Conservation (phyloP, 2,797 vertebrate genomes). For the Todus mexicanus region DNA sequence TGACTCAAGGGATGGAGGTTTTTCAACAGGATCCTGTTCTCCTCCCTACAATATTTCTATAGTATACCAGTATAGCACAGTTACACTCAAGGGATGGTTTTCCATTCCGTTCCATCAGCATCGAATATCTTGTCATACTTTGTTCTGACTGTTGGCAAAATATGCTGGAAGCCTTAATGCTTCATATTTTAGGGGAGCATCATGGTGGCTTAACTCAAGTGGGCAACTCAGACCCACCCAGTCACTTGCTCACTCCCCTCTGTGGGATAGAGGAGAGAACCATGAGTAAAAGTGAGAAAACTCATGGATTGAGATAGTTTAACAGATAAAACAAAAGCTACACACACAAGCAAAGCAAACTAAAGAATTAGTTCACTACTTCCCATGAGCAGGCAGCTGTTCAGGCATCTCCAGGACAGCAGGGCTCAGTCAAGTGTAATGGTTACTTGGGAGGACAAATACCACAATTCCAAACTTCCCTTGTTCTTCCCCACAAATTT, state of each 20-base stretch:
- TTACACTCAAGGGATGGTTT: neutral
- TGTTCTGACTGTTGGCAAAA: neutral
- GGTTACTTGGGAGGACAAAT: neutral
- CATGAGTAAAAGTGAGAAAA: neutral
- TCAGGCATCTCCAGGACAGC: neutral
- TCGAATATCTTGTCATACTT: neutral
- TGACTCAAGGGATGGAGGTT: neutral
- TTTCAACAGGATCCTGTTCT: neutral
- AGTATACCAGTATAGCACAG: neutral
- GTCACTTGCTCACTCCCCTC: neutral
- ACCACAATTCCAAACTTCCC: fast-evolving
- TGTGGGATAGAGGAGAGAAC: neutral
- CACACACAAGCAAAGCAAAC: too few relatives aligned
- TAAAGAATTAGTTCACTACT: too few relatives aligned
- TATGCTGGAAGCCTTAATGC: neutral
- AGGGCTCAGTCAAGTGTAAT: fast-evolving
- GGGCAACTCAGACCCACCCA: neutral
- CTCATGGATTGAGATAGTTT: neutral
- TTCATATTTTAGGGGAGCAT: neutral
- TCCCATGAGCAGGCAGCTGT: neutral
- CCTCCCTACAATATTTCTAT: neutral
- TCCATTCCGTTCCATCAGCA: neutral
- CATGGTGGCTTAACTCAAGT: neutral
- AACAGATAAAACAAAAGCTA: too few relatives aligned
- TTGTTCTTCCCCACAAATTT: neutral